Conservation (phyloP, 2,113 vertebrate species). For the Leptobrachium ailaonicum region DNA sequence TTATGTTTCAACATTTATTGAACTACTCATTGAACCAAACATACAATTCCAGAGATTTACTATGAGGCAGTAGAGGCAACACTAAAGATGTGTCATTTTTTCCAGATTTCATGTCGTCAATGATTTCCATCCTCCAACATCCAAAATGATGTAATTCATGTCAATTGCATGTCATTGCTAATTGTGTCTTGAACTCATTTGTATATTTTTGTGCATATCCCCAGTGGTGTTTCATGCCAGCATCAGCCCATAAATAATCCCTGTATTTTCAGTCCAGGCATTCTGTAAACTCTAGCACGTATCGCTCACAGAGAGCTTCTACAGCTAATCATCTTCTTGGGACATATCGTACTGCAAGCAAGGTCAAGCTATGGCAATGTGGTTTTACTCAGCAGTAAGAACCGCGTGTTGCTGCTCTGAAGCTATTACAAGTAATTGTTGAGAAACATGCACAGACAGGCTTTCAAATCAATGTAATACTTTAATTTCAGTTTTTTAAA, state of each 20-base stretch:
- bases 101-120: constrained; percentile 5
- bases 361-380: constrained; percentile 25
- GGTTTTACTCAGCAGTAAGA: constrained; percentile 13
- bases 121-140: background rate
- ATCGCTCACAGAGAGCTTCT: constrained; percentile 20
- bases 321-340: constrained; percentile 41
- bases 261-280: constrained; percentile 13
- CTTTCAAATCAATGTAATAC: background rate
- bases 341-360: constrained; percentile 35
- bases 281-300: constrained; percentile 1
- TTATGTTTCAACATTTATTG: background rate
- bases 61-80: background rate
- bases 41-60: background rate
- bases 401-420: background rate
- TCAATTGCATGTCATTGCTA: constrained; percentile 13
- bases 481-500: background rate
- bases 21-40: background rate
- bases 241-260: constrained; percentile 29
- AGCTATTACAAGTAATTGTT: background rate
- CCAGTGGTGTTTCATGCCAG: constrained; percentile 16
- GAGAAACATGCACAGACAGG: background rate
- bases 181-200: constrained; percentile 9
- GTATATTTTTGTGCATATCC: constrained; percentile 8
- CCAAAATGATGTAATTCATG: background rate
- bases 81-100: constrained; percentile 12